phyloP scores from a whole-genome alignment of 2,888 invertebrate genomes.

The Ellobium chinense region DNA sequence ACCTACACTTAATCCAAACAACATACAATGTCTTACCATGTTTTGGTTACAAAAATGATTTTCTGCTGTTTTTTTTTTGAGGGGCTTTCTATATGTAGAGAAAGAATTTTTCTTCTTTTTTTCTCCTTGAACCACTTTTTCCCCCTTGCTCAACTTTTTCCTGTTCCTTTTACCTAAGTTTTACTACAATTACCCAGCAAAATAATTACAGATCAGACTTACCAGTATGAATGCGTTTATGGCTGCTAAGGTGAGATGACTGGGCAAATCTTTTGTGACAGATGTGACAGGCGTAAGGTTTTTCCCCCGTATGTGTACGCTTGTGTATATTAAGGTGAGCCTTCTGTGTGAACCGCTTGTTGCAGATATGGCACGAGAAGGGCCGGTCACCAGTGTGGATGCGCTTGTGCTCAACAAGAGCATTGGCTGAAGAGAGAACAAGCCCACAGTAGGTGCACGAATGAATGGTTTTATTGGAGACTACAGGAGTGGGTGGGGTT shows the following conservation, averaged over 20 bases:
- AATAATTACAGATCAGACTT: too few species aligned
- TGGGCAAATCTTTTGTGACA: slow-evolving; percentile 65
- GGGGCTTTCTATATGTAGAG: too few species aligned
- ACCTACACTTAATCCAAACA: too few species aligned
- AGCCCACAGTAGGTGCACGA: slow-evolving; percentile 49
- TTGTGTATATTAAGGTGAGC: slow-evolving; percentile 52
- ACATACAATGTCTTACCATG: too few species aligned
- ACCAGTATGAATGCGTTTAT: slow-evolving; percentile 61
- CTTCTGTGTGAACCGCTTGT: slow-evolving; percentile 53
- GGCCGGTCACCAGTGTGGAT: slow-evolving; percentile 51
- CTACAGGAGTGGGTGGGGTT: neutral
- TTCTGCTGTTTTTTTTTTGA: too few species aligned
- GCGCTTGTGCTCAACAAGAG: slow-evolving; percentile 48
- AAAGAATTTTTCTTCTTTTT: too few species aligned
- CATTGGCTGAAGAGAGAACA: slow-evolving; percentile 43
- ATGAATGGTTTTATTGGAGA: slow-evolving; percentile 36
- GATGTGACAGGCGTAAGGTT: slow-evolving; percentile 63
- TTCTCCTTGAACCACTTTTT: too few species aligned
- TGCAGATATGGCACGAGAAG: slow-evolving; percentile 49
- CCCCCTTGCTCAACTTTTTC: too few species aligned
- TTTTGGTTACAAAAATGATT: too few species aligned
- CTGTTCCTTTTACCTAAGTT: too few species aligned
- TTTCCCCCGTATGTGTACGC: slow-evolving; percentile 55
- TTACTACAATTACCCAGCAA: too few species aligned
- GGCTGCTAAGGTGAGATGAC: slow-evolving; percentile 63